Evolutionary conservation across 1,140 invertebrate genomes (phyloP), one percentile per base, ranked within the genome.

Genomic region (Ganaspis sp.): DNA sequence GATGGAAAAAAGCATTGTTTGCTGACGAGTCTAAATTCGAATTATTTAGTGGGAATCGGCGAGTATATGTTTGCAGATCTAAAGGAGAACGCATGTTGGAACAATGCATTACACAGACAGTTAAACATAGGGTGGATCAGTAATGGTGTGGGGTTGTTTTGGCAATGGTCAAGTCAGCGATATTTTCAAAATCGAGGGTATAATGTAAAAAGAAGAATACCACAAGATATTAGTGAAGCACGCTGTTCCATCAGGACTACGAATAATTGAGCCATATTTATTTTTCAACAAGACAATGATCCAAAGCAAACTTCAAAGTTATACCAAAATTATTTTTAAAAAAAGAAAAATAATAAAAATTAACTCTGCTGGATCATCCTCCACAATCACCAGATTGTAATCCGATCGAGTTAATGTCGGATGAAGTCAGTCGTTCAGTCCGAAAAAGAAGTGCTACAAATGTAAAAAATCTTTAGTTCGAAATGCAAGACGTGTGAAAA

Each of bases 351-450:
- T 58, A 29, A 12, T 40, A 69, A 21, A 29, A 74, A 23, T 38
- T 83, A 49, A 53, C 74, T 76, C 72, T 79, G 11, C 77, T 86
- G 77, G 29, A 77, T 26, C 86, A 73, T 76, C 83, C 84, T 9
- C 75, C 86, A 49, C 88, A 88, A 77, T 85, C 83, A 17, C 82
- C 87, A 9, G 85, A 89, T 72, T 71, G 87, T 15, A 89, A 87
- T 77, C 85, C 82, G 1, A 87, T 86, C 17, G 84, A 87, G 69
- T 58, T 87, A 74, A 72, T 87, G 17, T 85, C 84, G 87, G 81
- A 77, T 75, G 70, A 81, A 72, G 58, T 87, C 9, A 75, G 84
- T 29, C 74, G 75, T 45, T 37, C 64, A 71, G 69, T 82, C 11
- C 34, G 53, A 11, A 76, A 17, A 8, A 72, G 70, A 72, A 54